phyloP scores from a whole-genome alignment of 2,113 vertebrate genomes.

The Gymnorhina tibicen region DNA sequence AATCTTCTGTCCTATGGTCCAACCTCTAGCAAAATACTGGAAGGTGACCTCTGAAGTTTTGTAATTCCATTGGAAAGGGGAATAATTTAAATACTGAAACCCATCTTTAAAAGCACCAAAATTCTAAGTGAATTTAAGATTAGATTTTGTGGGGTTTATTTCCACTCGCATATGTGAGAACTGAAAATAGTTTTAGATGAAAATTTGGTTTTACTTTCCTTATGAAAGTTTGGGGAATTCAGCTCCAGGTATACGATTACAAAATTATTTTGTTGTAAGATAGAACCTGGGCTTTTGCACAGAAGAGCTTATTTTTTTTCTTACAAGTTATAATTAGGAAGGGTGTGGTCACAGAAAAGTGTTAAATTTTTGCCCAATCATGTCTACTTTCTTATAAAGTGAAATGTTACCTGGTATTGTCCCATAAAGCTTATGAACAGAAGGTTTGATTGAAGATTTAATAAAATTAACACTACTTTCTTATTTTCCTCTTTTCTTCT shows the following conservation, averaged over 20 bases:
- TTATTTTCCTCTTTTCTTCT: slow-evolving; percentile 80
- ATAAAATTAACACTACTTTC: slow-evolving; percentile 83
- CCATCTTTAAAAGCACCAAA: not conserved
- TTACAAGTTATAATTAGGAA: not conserved
- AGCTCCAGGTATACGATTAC: not conserved
- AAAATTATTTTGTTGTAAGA: not conserved
- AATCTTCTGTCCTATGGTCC: not conserved
- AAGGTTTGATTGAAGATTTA: slow-evolving; percentile 77
- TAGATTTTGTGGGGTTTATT: not conserved
- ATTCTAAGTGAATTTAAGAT: not conserved
- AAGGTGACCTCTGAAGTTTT: not conserved
- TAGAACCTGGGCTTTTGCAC: not conserved
- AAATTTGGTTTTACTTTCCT: not conserved
- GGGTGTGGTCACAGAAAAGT: not conserved
- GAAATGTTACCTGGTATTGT: slow-evolving; percentile 65
- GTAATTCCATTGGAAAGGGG: not conserved
- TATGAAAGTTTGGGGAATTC: not conserved
- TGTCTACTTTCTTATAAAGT: slow-evolving; percentile 14
- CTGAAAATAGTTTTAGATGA: not conserved
- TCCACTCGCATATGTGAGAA: not conserved
- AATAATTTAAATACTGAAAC: not conserved
- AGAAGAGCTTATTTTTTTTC: not conserved
- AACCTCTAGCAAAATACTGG: not conserved
- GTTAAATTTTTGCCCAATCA: slow-evolving; percentile 4
- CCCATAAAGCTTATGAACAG: slow-evolving; percentile 57